These are phyloP conservation scores for Acromyrmex charruanus DNA, from an alignment of 1,140 invertebrate genomes.

Conservation along the genomic window DNA sequence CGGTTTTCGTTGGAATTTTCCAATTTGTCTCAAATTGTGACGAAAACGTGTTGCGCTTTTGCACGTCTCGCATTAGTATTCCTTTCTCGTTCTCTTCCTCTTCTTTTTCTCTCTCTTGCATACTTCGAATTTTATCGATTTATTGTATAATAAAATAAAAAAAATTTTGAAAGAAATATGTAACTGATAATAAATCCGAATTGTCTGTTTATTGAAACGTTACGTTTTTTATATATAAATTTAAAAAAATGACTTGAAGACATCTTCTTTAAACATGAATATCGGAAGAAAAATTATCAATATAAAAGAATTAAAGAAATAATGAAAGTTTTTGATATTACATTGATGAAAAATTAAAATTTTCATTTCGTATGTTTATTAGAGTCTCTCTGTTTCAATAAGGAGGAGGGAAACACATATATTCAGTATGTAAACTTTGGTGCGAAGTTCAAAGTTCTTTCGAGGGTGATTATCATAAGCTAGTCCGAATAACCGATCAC, in stretches of 20 bases:
- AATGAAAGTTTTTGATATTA: neutral
- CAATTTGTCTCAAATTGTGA: slow-evolving; percentile 48
- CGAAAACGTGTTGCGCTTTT: slow-evolving; percentile 20
- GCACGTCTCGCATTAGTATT: slow-evolving; percentile 2
- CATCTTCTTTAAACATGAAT: neutral
- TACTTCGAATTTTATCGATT: slow-evolving; percentile 39
- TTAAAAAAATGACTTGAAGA: neutral
- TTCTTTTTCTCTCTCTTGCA: neutral
- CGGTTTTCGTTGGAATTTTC: slow-evolving; percentile 31
- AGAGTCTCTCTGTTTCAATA: slow-evolving; percentile 11
- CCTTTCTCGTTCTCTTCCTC: slow-evolving; percentile 1
- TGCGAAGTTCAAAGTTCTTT: slow-evolving; percentile 45
- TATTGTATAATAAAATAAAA: slow-evolving; percentile 8
- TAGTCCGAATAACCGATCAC: slow-evolving; percentile 53
- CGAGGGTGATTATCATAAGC: slow-evolving; percentile 66
- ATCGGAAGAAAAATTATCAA: neutral
- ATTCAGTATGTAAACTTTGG: slow-evolving; percentile 17
- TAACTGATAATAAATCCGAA: neutral
- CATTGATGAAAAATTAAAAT: neutral
- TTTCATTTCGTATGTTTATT: neutral
- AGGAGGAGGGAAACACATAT: slow-evolving; percentile 23
- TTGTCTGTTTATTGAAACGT: neutral
- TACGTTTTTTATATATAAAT: neutral
- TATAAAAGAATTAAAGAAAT: neutral
- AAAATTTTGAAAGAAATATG: slow-evolving; percentile 18